A percentile compares a stretch with the other conserved stretches of the same genome.
Evolutionary conservation across 2,113 vertebrate species (phyloP).

Genomic region (Cygnus buccinator): DNA sequence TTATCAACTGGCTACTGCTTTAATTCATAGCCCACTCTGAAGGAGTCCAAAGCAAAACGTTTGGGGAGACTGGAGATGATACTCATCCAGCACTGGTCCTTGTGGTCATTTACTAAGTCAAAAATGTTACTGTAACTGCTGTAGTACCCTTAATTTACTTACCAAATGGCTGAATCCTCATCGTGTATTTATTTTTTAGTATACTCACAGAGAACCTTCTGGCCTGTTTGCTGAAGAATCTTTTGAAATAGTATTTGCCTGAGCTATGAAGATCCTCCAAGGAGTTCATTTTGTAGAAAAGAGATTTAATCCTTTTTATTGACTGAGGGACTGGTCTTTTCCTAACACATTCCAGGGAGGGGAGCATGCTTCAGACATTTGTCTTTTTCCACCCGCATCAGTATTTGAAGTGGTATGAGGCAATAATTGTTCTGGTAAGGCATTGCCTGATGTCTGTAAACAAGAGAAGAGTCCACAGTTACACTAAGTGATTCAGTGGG

Average conservation of each 20-base stretch:
- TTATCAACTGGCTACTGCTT: background rate
- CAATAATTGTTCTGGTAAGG: background rate
- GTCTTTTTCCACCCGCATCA: background rate
- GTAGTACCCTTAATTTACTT: background rate
- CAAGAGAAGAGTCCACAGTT: background rate
- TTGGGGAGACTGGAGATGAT: background rate
- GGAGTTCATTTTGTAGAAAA: background rate
- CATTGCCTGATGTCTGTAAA: slow-evolving; percentile 15
- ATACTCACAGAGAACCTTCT: background rate
- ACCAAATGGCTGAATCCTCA: background rate
- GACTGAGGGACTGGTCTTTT: background rate
- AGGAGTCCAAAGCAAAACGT: background rate
- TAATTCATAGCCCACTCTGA: background rate
- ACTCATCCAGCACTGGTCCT: background rate
- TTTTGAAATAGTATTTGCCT: background rate
- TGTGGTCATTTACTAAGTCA: background rate
- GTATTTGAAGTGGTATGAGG: slow-evolving; percentile 17
- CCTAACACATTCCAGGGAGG: background rate
- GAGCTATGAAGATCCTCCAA: background rate
- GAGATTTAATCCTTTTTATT: background rate
- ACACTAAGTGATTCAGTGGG: background rate
- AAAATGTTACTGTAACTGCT: background rate
- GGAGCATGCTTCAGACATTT: background rate
- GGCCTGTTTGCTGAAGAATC: background rate
- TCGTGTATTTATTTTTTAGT: background rate